phyloP scores from a whole-genome alignment of 2,797 vertebrate genomes.

The Amazona finschi region DNA sequence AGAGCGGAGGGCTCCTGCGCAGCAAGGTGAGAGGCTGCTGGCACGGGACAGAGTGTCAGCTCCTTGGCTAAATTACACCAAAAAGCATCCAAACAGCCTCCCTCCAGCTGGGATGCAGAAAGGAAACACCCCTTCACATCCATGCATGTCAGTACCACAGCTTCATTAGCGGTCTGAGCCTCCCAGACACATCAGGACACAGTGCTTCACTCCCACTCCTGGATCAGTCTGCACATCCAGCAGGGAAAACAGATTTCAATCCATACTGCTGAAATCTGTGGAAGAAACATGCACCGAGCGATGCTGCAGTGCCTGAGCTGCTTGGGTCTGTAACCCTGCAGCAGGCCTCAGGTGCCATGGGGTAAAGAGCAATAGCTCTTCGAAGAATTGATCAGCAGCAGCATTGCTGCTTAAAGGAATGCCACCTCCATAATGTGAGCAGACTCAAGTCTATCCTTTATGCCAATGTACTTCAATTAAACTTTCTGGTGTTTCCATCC shows the following conservation, averaged over 20 bases:
- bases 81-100: background rate
- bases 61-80: background rate
- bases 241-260: background rate
- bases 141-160: fast-evolving
- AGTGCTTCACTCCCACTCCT: background rate
- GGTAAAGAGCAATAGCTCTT: background rate
- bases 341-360: background rate
- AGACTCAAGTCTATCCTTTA: background rate
- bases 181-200: background rate
- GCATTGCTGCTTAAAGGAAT: background rate
- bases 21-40: conserved; percentile 85
- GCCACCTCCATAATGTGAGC: background rate
- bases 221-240: background rate
- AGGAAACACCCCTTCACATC: background rate
- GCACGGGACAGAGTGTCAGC: background rate
- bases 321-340: background rate
- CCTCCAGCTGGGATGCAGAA: background rate
- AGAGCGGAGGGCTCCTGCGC: conserved; percentile 89
- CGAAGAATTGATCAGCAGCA: background rate
- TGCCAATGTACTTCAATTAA: background rate
- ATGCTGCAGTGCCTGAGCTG: background rate
- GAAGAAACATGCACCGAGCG: background rate
- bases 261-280: background rate
- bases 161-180: background rate
- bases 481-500: background rate